Evolutionary conservation across 2,797 vertebrate genomes (phyloP).

Genomic region (Masticophis lateralis): DNA sequence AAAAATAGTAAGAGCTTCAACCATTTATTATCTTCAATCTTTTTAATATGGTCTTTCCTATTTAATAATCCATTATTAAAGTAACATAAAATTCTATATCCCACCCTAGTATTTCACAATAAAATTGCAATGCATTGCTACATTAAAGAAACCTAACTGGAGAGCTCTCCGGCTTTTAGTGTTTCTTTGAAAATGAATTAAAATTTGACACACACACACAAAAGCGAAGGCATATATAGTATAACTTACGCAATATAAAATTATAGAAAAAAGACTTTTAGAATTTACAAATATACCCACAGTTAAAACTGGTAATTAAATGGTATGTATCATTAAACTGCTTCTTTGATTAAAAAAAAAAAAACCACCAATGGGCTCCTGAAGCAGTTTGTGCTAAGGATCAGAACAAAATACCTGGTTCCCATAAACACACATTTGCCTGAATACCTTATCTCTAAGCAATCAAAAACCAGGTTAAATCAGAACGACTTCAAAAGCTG

Average conservation of each 20-base stretch:
- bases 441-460: neutral
- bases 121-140: slow-evolving; percentile 38
- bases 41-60: slow-evolving; percentile 42
- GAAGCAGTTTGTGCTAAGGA: neutral
- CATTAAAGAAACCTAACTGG: slow-evolving; percentile 40
- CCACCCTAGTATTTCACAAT: slow-evolving; percentile 59
- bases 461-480: neutral
- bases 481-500: neutral
- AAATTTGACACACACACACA: slow-evolving; percentile 17
- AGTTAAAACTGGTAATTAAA: neutral
- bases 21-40: neutral
- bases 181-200: slow-evolving; percentile 52
- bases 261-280: neutral
- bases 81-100: slow-evolving; percentile 47
- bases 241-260: neutral
- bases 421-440: neutral
- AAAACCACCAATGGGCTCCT: neutral
- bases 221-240: neutral
- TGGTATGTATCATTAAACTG: neutral
- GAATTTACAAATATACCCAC: no score
- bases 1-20: slow-evolving; percentile 34
- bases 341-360: neutral
- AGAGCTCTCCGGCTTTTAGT: slow-evolving; percentile 59
- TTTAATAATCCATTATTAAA: slow-evolving; percentile 49
- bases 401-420: neutral